Base-by-base conservation (phyloP, 2,888 invertebrate species). In the Drosophila kanekoi region DNA sequence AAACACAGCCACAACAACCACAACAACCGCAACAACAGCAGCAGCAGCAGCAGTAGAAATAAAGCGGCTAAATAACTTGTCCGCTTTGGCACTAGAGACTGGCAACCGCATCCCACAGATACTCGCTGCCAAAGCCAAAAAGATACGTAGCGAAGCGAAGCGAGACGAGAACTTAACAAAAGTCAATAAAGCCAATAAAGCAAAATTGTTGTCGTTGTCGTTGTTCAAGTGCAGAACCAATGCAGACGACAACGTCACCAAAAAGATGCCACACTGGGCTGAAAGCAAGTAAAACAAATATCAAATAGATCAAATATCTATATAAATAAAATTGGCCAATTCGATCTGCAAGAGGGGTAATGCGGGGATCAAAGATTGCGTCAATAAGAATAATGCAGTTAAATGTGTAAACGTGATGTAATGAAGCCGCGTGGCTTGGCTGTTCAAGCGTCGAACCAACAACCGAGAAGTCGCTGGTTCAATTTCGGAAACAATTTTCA, bases 181-280 rank as follows among this genome's bases (percentile, higher is more conserved):
- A 85, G 87, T 84, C 87, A 88, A 88, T 88, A 86, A 84, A 86
- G 87, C 84, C 88, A 88, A 86, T 87, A 84, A 87, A 83, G 71
- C 66, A 77, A 73, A 71, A 67, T 68, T 43, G 73, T 48, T 65
- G 69, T 47, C 64, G 74, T 47, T 71, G 81, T 72, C 67, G 74
- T 47, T 71, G 81, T 72, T 65, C 77, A 69, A 77, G 40, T 62
- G 68, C 69, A 58, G 72, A 45, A 61, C 49, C 28, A 54, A 20
- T 20, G 47, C 66, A 54, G 43, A 45, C 58, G 45, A 58, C 40
- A 44, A 20, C 66, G 40, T n/a, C 53, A 71, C 32, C 40, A 67
- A 56, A 38, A 32, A 28, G 13, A 32, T 51, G 51, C 38, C 38
- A 38, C 20, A 41, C 28, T 28, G 28, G 28, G 28, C 28, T 28